Base-by-base conservation (phyloP, 1,140 invertebrate species). In the Papilio aristodemus region DNA sequence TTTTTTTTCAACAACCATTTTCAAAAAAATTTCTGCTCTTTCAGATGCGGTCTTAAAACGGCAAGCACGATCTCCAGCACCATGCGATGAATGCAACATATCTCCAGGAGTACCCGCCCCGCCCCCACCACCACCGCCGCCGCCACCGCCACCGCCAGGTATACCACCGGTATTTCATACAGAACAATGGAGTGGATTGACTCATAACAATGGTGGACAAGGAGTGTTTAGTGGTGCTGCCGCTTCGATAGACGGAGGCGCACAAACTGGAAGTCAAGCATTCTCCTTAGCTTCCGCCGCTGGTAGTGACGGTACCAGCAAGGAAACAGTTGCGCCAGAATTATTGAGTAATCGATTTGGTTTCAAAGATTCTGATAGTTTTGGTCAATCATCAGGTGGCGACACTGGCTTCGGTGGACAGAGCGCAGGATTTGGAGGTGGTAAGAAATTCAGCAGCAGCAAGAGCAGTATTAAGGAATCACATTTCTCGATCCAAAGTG, bases 161-260 rank as follows among this genome's bases (percentile, higher is more conserved):
- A 46, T 59, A 2, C 81, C 81, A 54, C 69, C 82, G 9, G 59
- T 81, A 50, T 85, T 86, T 64, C 84, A 70, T 17, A 81, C 86
- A 0, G 76, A 84, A 5, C 80, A 89, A n/a, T 90, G 86, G 85
- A 83, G 78, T 39, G 88, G 88, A 11, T 63, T 84, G 14, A 63
- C 78, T 9, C 73, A 74, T 46, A 71, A 72, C 11, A 37, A 70
- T 41, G 77, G 75, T 63, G 84, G 85, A 17, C 78, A 83, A 64
- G 85, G 84, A 58, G 79, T 89, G 0, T 87, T 85, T 50, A 90
- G 85, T 63, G 88, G 88, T 2, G 88, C 88, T 5, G 79, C 85
- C 6, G 86, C 86, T 17, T 71, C 79, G 10, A 77, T 79, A n/a
- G 72, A 75, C 2, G 77, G 71, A 57, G 76, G 71, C 25, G 38